Evolutionary conservation across 2,888 invertebrate species (phyloP).

Genomic region (Neoaliturus tenellus): DNA sequence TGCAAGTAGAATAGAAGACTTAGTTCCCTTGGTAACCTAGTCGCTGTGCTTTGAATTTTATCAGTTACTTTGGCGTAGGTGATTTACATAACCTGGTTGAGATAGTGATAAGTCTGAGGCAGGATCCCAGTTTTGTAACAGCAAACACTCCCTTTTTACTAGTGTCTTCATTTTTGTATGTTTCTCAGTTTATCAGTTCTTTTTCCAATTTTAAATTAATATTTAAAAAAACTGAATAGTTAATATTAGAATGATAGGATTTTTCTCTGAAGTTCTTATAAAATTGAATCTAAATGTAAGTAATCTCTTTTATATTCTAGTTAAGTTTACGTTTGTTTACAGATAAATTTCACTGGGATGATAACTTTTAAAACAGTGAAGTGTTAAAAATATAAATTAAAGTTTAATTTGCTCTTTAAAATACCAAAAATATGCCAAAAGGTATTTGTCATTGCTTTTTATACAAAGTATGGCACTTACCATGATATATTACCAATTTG

Average conservation of each 20-base stretch:
- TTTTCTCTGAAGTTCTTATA: constrained; percentile 11
- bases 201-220: not conserved
- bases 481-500: no score
- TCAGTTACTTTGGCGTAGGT: not conserved
- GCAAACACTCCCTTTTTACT: not conserved
- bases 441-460: no score
- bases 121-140: not conserved
- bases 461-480: no score
- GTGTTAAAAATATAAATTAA: no score
- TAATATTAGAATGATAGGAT: constrained; percentile 15
- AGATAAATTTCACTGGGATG: no score
- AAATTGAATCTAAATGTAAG: constrained; percentile 8
- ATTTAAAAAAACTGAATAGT: not conserved
- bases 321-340: no score
- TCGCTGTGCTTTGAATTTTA: not conserved
- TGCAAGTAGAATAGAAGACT: no score
- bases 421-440: no score
- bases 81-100: constrained; percentile 2
- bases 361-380: no score
- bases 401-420: no score
- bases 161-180: no score
- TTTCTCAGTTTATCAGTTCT: not conserved
- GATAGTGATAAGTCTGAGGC: not conserved
- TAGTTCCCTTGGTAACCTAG: no score
- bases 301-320: not conserved